Base-by-base conservation (phyloP, 2,113 vertebrate species). In the Datnioides undecimradiatus region DNA sequence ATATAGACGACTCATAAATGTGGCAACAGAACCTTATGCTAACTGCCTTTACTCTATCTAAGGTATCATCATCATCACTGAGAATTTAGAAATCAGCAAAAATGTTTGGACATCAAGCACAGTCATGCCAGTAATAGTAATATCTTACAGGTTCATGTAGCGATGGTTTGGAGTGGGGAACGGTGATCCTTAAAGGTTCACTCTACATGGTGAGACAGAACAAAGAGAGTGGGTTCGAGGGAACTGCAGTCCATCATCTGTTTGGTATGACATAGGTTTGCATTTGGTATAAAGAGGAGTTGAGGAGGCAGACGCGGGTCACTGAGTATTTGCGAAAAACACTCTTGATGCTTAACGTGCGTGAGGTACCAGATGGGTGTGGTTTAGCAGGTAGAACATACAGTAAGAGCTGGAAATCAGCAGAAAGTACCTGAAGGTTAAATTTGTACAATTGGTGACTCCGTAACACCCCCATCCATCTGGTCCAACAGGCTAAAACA, bases 1-100 rank as follows among this genome's bases (percentile, higher is more conserved):
- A 95, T 94, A 96, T 93, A 94, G 90, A 94, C 96, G 93, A 96
- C 88, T 95, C 93, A 57, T 89, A 92, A 90, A 93, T 87, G 91
- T 93, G 88, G 85, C 76, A 93, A 94, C 83, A 62, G 78, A 94
- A 94, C 91, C 91, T 91, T 93, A 93, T 78, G 65, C 85, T 93
- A 92, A 93, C 86, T 45, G 88, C 79, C 71, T 84, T 79, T 73
- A 84, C 73, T 87, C 93, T 92, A 93, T 68, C 89, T 93, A 93
- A 84, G 72, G 76, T 85, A 83, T 90, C 73, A 62, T 83, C 86
- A 80, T 87, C 54, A 81, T 77, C 79, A 82, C 77, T 85, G 71
- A 89, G 80, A 82, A 88, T 83, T 92, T 87, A 91, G 88, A 95
- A 94, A 94, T 91, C 67, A 91, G 91, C 90, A 84, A 91, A 94